phyloP scores from a whole-genome alignment of 2,888 invertebrate genomes.

The Lithophane socia region DNA sequence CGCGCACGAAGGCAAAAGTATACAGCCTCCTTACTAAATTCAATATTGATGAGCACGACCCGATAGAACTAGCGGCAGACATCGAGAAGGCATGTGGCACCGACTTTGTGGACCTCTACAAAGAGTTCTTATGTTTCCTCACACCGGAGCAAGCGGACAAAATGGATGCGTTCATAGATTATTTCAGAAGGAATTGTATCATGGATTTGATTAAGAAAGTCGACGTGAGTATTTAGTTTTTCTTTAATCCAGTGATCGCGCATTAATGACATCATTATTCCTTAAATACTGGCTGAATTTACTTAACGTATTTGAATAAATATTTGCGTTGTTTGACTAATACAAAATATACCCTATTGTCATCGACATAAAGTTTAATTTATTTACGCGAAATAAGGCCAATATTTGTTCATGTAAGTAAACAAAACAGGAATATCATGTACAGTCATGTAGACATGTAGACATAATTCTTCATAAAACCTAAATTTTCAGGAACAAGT shows the following conservation, averaged over 20 bases:
- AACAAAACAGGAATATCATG: neutral
- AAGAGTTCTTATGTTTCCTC: conserved; percentile 82
- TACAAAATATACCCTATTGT: neutral
- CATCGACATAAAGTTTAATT: neutral
- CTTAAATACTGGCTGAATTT: neutral
- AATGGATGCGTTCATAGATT: conserved; percentile 77
- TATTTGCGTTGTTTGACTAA: neutral
- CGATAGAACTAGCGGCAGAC: conserved; percentile 67
- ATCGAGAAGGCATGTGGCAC: conserved; percentile 68
- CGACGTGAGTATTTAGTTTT: conserved; percentile 71
- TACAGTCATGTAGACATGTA: too few relatives aligned
- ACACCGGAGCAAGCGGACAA: conserved; percentile 82
- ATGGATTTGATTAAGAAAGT: conserved; percentile 76
- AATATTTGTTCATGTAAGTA: neutral
- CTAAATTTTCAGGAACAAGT: conserved; percentile 75
- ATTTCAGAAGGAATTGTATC: conserved; percentile 78
- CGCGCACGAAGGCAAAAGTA: conserved; percentile 67
- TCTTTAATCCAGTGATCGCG: neutral
- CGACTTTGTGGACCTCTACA: conserved; percentile 77
- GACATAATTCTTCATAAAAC: neutral
- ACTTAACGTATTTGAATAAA: neutral
- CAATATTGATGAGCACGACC: conserved; percentile 69
- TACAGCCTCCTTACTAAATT: conserved; percentile 72
- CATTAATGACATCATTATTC: neutral
- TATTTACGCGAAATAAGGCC: too few relatives aligned